Base-by-base conservation (phyloP, 2,888 invertebrate genomes). In the Acrobasis repandana region DNA sequence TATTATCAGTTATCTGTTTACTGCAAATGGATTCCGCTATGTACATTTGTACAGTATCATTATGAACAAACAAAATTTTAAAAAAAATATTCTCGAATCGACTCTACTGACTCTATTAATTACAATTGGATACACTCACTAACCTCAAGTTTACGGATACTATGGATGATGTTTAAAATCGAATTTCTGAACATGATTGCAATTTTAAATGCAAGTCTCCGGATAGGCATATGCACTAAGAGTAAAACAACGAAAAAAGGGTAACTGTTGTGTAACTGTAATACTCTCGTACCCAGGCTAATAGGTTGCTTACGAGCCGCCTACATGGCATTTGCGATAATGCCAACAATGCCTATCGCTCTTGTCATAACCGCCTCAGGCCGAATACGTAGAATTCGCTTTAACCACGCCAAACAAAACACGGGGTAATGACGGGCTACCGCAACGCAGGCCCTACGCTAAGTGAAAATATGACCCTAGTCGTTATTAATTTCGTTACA, bases 261-360 rank as follows among this genome's bases (percentile, higher is more conserved):
- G 3, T 38, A 38, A 10, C n/a, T 43, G 43, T 43, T 14, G 11
- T 43, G 43, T 43, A 43, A 11, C 43, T 28, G 0, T 28, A 6
- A 28, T 28, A 5, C 28, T 11, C 3, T 43, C 36, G 36, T 10
- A 43, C 33, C 28, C 50, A 50, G 28, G n/a, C 43, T n/a, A 43
- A 43, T 43, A 43, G n/a, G n/a, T 50, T 28, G 50, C 50, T 14
- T 20, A 50, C 50, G 28, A 28, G 20, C 14, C 28, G 5, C 50
- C 14, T 50, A 50, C 49, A 20, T 11, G 28, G n/a, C 61, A 60
- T 56, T 43, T 56, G 43, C 18, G 38, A 18, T 43, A 56, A 43
- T 56, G 61, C 61, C 58, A 52, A 49, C 52, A 50, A 46, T 56
- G 49, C 56, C 52, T 61, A 46, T 58, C 57, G 46, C 43, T 20